A percentile compares a stretch with the other conserved stretches of the same genome.
These are phyloP conservation scores for Periophthalmodon schlosseri DNA, from an alignment of 2,113 vertebrate genomes.

Conservation along the genomic window DNA sequence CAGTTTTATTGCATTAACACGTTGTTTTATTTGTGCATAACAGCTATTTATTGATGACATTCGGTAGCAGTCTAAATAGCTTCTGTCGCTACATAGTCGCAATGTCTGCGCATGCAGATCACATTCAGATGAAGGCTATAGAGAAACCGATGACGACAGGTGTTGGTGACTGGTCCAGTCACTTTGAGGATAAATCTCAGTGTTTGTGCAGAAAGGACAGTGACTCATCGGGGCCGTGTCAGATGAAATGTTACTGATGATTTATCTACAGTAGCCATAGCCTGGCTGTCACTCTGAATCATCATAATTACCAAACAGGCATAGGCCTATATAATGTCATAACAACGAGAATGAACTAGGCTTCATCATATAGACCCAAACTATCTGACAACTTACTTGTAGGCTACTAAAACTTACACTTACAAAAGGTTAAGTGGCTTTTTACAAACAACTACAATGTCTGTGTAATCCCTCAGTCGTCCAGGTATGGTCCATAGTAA, in stretches of 20 bases:
- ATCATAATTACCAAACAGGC: neutral
- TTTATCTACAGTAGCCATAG: neutral
- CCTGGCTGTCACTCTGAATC: neutral
- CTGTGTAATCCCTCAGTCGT: too few species aligned
- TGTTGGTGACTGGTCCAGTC: neutral
- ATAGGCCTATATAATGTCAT: neutral
- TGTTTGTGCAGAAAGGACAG: neutral
- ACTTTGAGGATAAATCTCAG: neutral
- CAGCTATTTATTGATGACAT: too few species aligned
- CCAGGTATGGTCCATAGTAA: too few species aligned
- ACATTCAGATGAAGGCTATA: neutral
- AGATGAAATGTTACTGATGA: slow-evolving; percentile 9
- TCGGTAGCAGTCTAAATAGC: too few species aligned
- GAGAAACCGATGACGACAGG: neutral
- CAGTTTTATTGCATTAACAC: too few species aligned
- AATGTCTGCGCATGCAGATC: neutral
- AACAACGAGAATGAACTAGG: neutral
- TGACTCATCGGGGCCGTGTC: slow-evolving; percentile 1
- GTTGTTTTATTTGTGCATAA: too few species aligned
- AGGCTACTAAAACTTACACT: neutral
- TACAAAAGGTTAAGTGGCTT: too few species aligned
- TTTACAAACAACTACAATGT: too few species aligned
- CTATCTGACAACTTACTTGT: neutral
- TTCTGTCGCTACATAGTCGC: neutral
- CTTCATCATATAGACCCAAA: neutral